phyloP scores from a whole-genome alignment of 2,113 vertebrate genomes.

The Bos taurus region ARS-UCD2.0 NC_037331.1:51551501-51552000 shows the following conservation, averaged over 20 bases:
- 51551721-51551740: neutral
- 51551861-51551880: neutral
- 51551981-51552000: neutral
- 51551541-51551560: too few relatives aligned
- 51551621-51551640: neutral
- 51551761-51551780: neutral
- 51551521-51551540: too few relatives aligned
- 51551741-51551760: neutral
- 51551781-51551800: neutral
- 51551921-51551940: neutral
- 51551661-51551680: neutral
- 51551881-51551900: neutral
- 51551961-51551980: neutral
- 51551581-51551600: neutral
- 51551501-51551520: too few relatives aligned
- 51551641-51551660: neutral
- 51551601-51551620: neutral
- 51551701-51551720: neutral
- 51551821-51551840: neutral
- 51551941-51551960: neutral
- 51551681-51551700: neutral
- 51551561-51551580: too few relatives aligned
- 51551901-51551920: neutral
- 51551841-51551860: neutral
- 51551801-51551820: neutral